Evolutionary conservation across 1,140 invertebrate genomes (phyloP), one percentile per base, ranked within the genome.

Genomic region (Tetramorium simillimum): DNA sequence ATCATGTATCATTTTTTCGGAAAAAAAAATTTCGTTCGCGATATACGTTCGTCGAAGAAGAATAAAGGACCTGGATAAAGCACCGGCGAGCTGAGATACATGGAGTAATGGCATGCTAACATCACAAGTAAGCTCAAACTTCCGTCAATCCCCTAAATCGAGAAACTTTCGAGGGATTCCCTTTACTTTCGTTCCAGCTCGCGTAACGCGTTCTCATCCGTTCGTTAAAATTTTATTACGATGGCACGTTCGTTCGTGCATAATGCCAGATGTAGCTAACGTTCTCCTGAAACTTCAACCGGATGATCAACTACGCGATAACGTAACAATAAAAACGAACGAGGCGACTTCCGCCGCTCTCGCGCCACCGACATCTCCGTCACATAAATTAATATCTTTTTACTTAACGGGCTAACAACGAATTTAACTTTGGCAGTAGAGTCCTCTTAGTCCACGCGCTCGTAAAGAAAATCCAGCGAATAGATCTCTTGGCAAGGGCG

Each of bases 401-500:
- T 56, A 24, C 37, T 89, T 81, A 89, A 67, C 7, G 49, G 49
- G 56, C 72, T 90, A 63, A 90, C 18, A 73, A 87, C 40, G n/a
- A 88, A 82, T 81, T 53, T 86, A 82, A 81, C 89, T 91, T 91
- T 91, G 89, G 89, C 86, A 90, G 89, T 91, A 78, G 69, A 81
- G 76, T 90, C 81, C 86, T 67, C 21, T 84, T 60, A 58, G 12
- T 77, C 40, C 40, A 40, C 63, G 33, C 33, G 58, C 58, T 43
- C 28, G 37, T 63, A 65, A 78, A 63, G 28, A 65, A 62, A 76
- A 33, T 78, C 60, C 37, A 65, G 40, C n/a, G n/a, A 56, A 78
- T 18, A 78, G 62, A 65, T 53, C 21, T 65, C 73, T 65, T 67
- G 60, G 82, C 62, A 56, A 75, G 53, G n/a, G 0, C 24, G 80